Percentiles rank a stretch among this genome's conserved stretches.
Conservation (phyloP, 2,113 vertebrate genomes). For the Tachycineta bicolor region DNA sequence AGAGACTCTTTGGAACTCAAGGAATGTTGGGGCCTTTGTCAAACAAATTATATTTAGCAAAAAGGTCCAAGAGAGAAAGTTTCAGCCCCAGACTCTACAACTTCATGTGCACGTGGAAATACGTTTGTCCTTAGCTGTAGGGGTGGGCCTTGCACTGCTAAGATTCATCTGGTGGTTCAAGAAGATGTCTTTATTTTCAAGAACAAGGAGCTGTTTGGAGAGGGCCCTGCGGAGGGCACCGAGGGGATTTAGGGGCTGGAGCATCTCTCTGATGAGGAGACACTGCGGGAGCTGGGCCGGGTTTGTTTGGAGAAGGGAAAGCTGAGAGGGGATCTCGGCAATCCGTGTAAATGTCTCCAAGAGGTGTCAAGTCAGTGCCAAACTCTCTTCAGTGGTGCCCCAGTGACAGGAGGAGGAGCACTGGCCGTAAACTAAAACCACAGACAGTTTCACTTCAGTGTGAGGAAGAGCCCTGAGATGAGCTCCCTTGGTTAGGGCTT, state of each 20-base stretch:
- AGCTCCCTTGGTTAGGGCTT: not conserved
- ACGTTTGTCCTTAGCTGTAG: not conserved
- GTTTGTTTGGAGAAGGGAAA: not conserved
- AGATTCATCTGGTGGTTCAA: not conserved
- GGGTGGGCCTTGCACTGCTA: not conserved
- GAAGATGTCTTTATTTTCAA: not conserved
- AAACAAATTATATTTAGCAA: not conserved
- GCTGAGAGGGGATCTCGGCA: not conserved
- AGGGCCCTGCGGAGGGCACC: fast-evolving
- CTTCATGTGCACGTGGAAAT: not conserved
- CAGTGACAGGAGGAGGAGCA: not conserved
- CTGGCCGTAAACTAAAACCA: not conserved
- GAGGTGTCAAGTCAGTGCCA: not conserved
- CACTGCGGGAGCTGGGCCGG: fast-evolving
- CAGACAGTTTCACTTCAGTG: fast-evolving
- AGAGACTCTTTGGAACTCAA: not conserved
- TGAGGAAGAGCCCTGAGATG: not conserved
- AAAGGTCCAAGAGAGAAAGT: not conserved
- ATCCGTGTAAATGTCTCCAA: not conserved
- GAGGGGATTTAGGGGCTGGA: not conserved
- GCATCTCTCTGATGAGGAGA: not conserved
- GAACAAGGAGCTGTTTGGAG: not conserved
- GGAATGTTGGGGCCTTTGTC: not conserved
- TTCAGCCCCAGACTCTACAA: not conserved
- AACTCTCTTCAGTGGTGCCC: not conserved